Evolutionary conservation across 2,888 invertebrate genomes (phyloP).

Genomic region (Watsonalla cultraria): DNA sequence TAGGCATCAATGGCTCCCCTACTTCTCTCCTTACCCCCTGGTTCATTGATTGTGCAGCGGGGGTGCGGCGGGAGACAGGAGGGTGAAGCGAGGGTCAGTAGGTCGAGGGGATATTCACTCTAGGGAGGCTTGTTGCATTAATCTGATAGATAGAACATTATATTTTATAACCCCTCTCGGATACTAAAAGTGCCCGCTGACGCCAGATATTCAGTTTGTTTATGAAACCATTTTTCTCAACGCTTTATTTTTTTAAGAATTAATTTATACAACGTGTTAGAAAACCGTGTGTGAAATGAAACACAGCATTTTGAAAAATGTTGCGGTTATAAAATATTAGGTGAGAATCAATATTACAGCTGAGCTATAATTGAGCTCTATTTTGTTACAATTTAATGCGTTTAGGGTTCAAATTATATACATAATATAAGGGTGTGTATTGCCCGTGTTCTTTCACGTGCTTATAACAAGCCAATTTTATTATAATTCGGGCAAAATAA

Average conservation of each 20-base stretch:
- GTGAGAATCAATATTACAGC: constrained; percentile 24
- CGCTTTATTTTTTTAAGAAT: constrained; percentile 26
- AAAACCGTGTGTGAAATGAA: constrained; percentile 30
- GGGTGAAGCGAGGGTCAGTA: constrained; percentile 48
- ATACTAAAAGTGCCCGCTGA: constrained; percentile 23
- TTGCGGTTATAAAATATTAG: constrained; percentile 15
- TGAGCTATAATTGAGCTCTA: constrained; percentile 1
- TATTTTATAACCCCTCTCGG: constrained; percentile 15
- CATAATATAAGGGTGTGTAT: no score
- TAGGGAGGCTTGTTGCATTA: constrained; percentile 17
- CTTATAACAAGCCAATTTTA: no score
- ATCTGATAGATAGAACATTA: constrained; percentile 1
- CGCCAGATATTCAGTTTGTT: constrained; percentile 33
- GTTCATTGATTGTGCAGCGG: constrained; percentile 58
- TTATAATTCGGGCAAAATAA: no score
- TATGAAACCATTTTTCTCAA: constrained; percentile 33
- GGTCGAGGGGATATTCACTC: constrained; percentile 44
- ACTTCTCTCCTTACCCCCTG: constrained; percentile 16
- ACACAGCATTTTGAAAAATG: constrained; percentile 24
- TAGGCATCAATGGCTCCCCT: constrained; percentile 39
- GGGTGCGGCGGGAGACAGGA: constrained; percentile 22
- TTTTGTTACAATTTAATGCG: not conserved
- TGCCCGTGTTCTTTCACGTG: no score
- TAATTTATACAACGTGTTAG: constrained; percentile 34
- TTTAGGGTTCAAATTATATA: no score